phyloP scores from a whole-genome alignment of 2,888 invertebrate species.

The Resseliella maxima region DNA sequence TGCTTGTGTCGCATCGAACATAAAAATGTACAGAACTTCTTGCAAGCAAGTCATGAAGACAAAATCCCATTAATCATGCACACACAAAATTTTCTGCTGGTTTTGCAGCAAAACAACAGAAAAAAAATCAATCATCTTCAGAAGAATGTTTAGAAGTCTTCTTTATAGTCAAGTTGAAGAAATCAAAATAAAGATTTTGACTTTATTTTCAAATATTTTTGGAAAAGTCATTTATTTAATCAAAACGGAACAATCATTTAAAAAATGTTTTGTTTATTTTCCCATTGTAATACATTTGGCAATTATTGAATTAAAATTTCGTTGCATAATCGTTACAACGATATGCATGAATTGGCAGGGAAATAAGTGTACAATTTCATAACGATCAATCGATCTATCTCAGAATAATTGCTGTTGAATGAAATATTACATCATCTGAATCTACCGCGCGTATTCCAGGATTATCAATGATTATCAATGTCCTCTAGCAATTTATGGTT shows the following conservation, averaged over 20 bases:
- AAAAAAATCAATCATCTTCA: conserved; percentile 26
- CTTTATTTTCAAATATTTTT: too few relatives aligned
- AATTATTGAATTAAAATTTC: too few relatives aligned
- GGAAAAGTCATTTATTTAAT: too few relatives aligned
- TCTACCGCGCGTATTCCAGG: conserved; percentile 1
- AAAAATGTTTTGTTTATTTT: too few relatives aligned
- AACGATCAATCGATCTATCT: not conserved
- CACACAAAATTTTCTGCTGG: not conserved
- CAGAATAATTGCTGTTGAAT: conserved; percentile 46
- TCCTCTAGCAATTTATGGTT: not conserved
- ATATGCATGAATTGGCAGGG: not conserved
- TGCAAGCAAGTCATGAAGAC: not conserved
- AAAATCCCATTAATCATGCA: conserved; percentile 20
- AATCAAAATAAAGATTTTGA: too few relatives aligned
- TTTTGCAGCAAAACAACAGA: not conserved
- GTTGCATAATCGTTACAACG: too few relatives aligned
- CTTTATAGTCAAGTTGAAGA: not conserved
- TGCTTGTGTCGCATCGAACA: not conserved
- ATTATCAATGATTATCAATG: conserved; percentile 55
- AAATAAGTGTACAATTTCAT: not conserved
- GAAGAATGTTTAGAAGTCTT: not conserved
- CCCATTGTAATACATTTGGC: too few relatives aligned
- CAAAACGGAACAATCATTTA: too few relatives aligned
- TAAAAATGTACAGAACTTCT: not conserved
- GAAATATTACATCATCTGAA: conserved; percentile 54